Conservation (phyloP, 2,888 invertebrate genomes). For the Ophion ventricosus region DNA sequence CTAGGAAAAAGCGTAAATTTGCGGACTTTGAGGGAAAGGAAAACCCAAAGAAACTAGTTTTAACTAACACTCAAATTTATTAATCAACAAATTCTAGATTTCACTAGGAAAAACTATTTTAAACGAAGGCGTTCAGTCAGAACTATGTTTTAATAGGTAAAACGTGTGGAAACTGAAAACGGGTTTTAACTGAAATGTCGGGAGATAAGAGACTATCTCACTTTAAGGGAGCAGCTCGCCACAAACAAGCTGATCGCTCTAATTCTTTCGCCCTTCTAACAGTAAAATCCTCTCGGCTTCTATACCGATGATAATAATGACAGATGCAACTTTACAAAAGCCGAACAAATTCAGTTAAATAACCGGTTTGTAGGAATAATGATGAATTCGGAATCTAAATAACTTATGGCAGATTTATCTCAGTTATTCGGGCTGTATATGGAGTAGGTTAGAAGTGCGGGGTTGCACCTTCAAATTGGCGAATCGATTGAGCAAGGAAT, state of each 20-base stretch:
- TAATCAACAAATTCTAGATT: no score
- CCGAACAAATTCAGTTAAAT: neutral
- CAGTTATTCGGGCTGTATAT: neutral
- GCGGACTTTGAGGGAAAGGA: no score
- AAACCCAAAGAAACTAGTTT: no score
- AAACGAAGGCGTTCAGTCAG: no score
- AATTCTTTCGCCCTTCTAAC: neutral
- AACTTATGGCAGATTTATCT: neutral
- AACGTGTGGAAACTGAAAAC: no score
- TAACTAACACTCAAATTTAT: no score
- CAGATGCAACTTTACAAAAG: neutral
- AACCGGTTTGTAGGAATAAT: neutral
- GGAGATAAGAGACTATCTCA: neutral
- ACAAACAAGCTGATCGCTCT: neutral
- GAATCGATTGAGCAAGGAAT: neutral
- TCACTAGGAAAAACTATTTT: no score
- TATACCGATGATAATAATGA: neutral
- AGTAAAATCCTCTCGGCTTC: neutral
- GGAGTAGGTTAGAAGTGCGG: neutral
- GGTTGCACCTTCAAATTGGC: neutral
- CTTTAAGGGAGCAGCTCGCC: neutral
- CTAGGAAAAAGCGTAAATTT: no score
- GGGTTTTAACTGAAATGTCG: neutral
- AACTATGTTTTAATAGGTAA: no score
- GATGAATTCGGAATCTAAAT: neutral